Evolutionary conservation across 2,888 invertebrate genomes (phyloP).

Genomic region (Xestia c-nigrum): DNA sequence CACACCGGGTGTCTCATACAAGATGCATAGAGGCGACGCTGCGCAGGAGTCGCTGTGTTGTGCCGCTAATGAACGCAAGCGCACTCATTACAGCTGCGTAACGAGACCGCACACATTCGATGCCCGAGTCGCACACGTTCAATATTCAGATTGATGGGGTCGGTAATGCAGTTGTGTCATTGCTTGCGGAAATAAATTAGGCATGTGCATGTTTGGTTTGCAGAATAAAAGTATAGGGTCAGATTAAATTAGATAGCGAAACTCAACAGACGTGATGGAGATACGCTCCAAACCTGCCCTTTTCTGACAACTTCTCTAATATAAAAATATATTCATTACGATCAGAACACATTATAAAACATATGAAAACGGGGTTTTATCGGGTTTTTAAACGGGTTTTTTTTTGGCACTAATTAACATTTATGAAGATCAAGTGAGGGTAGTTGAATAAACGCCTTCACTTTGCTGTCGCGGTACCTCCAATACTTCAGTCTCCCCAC

Average conservation of each 20-base stretch:
- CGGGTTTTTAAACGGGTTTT: too few species aligned
- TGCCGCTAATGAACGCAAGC: slow-evolving; percentile 84
- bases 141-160: slow-evolving; percentile 65
- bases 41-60: slow-evolving; percentile 73
- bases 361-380: too few species aligned
- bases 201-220: slow-evolving; percentile 14
- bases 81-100: slow-evolving; percentile 81
- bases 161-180: slow-evolving; percentile 43
- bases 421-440: too few species aligned
- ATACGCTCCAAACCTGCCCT: background rate
- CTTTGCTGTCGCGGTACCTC: too few species aligned
- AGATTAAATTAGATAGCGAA: background rate
- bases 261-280: background rate
- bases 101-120: slow-evolving; percentile 75
- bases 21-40: slow-evolving; percentile 84
- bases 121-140: slow-evolving; percentile 48
- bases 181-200: slow-evolving; percentile 28
- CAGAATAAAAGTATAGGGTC: background rate
- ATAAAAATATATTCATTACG: too few species aligned
- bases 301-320: background rate
- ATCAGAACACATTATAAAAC: too few species aligned
- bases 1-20: slow-evolving; percentile 85
- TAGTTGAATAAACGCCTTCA: too few species aligned
- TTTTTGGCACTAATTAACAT: too few species aligned
- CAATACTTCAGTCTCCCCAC: too few species aligned